These are phyloP conservation scores for Drosophila flavopinicola DNA, from an alignment of 2,888 invertebrate species.

Conservation along the genomic window DNA sequence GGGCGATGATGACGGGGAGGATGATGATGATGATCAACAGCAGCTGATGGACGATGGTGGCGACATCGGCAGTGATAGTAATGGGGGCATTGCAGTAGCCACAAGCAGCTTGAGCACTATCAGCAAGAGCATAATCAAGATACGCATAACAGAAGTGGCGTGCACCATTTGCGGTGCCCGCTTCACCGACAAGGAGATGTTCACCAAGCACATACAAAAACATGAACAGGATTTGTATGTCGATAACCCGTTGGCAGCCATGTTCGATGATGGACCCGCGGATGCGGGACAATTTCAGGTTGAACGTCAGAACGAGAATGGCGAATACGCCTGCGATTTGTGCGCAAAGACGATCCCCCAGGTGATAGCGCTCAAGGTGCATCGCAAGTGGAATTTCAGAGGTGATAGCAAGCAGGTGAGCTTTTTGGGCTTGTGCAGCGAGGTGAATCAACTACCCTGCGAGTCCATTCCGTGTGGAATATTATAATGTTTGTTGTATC, in stretches of 20 bases:
- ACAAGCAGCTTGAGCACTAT: conserved; percentile 20
- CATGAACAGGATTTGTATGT: conserved; percentile 83
- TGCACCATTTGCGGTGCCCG: conserved; percentile 83
- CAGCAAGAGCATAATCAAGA: conserved; percentile 56
- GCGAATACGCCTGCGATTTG: conserved; percentile 84
- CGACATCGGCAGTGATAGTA: conserved; percentile 15
- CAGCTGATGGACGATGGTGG: conserved; percentile 40
- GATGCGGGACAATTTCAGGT: conserved; percentile 83
- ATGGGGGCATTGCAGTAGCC: conserved; percentile 33
- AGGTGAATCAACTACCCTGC: conserved; percentile 58
- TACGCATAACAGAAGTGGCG: conserved; percentile 82
- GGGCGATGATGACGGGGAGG: conserved; percentile 76
- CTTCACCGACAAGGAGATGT: conserved; percentile 83
- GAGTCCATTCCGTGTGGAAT: conserved; percentile 11
- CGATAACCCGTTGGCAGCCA: conserved; percentile 83
- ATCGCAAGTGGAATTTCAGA: conserved; percentile 85
- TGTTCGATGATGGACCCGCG: conserved; percentile 84
- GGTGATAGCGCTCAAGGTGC: conserved; percentile 84
- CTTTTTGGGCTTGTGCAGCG: conserved; percentile 83
- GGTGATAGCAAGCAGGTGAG: conserved; percentile 85
- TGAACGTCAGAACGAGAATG: conserved; percentile 83
- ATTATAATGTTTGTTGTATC: conserved; percentile 37
- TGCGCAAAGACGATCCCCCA: conserved; percentile 84
- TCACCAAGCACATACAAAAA: conserved; percentile 83
- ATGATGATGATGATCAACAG: conserved; percentile 54